A percentile compares a stretch with the other conserved stretches of the same genome.
Conservation (phyloP, 2,113 vertebrate species). For the Cnemophilus loriae region DNA sequence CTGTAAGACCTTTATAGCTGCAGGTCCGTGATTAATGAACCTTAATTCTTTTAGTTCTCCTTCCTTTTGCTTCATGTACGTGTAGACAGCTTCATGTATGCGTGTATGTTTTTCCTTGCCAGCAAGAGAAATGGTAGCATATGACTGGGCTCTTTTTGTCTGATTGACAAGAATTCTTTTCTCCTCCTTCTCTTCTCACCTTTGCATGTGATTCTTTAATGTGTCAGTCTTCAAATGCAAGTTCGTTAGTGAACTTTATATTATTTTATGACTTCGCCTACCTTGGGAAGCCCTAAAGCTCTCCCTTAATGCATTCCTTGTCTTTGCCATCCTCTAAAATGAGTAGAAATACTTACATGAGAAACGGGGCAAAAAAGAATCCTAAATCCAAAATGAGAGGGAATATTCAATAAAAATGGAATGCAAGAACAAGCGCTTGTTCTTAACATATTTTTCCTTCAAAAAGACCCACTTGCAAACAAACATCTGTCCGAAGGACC, state of each 20-base stretch:
- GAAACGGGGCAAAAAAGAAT: background rate
- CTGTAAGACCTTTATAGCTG: background rate
- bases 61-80: background rate
- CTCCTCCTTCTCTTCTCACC: background rate
- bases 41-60: background rate
- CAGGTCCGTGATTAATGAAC: background rate
- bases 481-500: background rate
- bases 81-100: background rate
- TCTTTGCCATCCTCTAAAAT: background rate
- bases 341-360: background rate
- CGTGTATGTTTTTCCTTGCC: background rate
- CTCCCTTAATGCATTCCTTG: background rate
- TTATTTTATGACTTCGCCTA: background rate
- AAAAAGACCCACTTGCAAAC: background rate
- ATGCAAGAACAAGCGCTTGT: background rate
- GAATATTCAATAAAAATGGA: background rate
- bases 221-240: background rate
- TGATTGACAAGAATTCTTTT: background rate
- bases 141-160: background rate
- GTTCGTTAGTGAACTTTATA: background rate
- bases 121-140: background rate
- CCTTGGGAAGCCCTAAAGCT: background rate
- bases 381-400: background rate
- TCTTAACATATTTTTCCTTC: background rate
- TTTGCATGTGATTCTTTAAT: background rate